Evolutionary conservation across 2,888 invertebrate genomes (phyloP), one percentile per base, ranked within the genome.

Genomic region (Amaurobius ferox): DNA sequence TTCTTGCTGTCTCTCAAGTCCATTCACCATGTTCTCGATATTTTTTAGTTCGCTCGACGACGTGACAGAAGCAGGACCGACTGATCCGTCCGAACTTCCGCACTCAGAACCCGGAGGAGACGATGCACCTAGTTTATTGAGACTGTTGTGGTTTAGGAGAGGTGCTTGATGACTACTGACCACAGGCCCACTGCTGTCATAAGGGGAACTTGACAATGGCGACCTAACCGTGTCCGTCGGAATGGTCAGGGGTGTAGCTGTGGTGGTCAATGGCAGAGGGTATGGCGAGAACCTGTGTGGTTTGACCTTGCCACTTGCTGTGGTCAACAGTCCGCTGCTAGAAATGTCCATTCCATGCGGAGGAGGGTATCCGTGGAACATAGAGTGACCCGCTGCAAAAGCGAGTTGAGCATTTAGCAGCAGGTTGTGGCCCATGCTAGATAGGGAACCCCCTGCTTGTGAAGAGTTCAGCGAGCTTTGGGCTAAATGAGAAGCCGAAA

Each of bases 321-420:
- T 71, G 91, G 91, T 91, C 83, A 90, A 81, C 30, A 89, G 88
- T 11, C 66, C 71, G 19, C 62, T 64, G 5, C 70, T 70, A 11
- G 40, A n/a, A 26, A 64, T 71, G 11, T 35, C 35, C 9, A 40
- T 28, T 0, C 61, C 19, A 2, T 55, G 32, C 1, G 70, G 48
- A 1, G 74, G 61, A 68, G 94, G 93, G 90, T 95, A 95, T 13
- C 89, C 89, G 90, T 95, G 95, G 90, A 95, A 94, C 85, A 95
- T 92, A 88, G 96, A 95, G 91, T 97, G 96, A 92, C 97, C 96
- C 89, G 97, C 95, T 40, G 95, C 96, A 90, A 97, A 93, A 80
- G 97, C 95, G 70, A 97, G 93, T 91, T 97, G 96, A 86, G 97
- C 95, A 92, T 97, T 97, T 92, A 97, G 95, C 72, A 97, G 93